phyloP scores from a whole-genome alignment of 2,888 invertebrate species.

The Neoitamus cyanurus region DNA sequence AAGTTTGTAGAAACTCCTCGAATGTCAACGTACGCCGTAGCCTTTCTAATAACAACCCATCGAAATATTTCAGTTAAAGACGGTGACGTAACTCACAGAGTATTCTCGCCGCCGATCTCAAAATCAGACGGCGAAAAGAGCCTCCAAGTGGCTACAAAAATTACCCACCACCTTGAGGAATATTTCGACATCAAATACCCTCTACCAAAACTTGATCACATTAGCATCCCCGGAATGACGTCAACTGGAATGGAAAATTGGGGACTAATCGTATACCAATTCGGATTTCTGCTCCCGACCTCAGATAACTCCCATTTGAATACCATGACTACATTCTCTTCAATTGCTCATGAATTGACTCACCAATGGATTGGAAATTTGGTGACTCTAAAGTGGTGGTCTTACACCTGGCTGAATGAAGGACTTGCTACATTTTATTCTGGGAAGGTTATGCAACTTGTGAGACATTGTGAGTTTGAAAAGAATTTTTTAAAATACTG shows the following conservation, averaged over 20 bases:
- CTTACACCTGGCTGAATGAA: slow-evolving; percentile 75
- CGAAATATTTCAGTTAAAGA: slow-evolving; percentile 46
- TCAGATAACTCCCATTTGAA: not conserved
- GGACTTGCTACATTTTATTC: slow-evolving; percentile 72
- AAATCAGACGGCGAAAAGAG: slow-evolving; percentile 68
- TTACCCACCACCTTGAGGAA: slow-evolving; percentile 75
- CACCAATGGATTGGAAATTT: slow-evolving; percentile 82
- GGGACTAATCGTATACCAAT: slow-evolving; percentile 79
- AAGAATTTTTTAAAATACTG: not conserved
- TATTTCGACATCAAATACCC: slow-evolving; percentile 81
- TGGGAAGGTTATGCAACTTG: not conserved
- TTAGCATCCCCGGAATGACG: slow-evolving; percentile 84
- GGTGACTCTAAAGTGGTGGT: slow-evolving; percentile 74
- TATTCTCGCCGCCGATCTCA: not conserved
- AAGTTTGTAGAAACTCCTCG: slow-evolving; percentile 66
- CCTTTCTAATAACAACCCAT: slow-evolving; percentile 78
- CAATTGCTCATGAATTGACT: slow-evolving; percentile 51
- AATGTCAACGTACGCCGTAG: slow-evolving; percentile 85
- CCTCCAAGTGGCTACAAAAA: slow-evolving; percentile 76
- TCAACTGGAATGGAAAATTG: slow-evolving; percentile 94
- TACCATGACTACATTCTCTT: not conserved
- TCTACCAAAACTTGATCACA: slow-evolving; percentile 86
- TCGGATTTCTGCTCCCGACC: not conserved
- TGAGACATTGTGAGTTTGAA: not conserved
- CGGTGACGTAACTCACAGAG: not conserved